Evolutionary conservation across 2,797 vertebrate genomes (phyloP).

Genomic region (Rousettus madagascariensis): DNA sequence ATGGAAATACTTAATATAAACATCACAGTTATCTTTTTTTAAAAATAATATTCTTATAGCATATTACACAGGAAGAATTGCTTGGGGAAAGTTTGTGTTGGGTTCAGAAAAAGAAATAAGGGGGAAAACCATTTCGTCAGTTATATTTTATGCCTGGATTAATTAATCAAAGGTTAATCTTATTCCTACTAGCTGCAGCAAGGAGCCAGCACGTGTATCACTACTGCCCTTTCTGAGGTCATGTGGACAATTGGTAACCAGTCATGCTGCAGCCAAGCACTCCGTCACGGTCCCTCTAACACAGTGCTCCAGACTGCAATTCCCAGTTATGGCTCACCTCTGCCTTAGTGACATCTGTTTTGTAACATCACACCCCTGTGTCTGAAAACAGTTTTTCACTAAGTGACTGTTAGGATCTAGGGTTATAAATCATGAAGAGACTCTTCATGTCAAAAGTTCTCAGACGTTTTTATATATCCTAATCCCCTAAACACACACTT

Average conservation of each 20-base stretch:
- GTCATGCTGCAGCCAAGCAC: background rate
- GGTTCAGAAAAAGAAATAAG: background rate
- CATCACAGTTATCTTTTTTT: background rate
- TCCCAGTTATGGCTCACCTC: background rate
- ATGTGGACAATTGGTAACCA: background rate
- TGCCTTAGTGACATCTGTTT: background rate
- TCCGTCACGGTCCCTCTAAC: background rate
- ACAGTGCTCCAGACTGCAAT: background rate
- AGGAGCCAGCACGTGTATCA: background rate
- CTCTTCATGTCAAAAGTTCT: background rate
- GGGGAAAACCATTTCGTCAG: background rate
- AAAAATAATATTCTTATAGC: background rate
- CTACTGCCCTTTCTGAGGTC: background rate
- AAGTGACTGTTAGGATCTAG: background rate
- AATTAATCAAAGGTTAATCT: background rate
- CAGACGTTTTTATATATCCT: background rate
- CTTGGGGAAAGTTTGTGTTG: background rate
- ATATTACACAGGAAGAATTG: background rate
- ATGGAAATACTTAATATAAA: conserved; percentile 36
- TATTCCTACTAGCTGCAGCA: background rate
- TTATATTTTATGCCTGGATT: background rate
- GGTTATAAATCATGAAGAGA: background rate
- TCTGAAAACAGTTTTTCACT: conserved; percentile 6
- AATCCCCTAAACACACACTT: background rate
- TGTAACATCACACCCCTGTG: background rate